phyloP scores from a whole-genome alignment of 1,140 invertebrate genomes.

The Trachymyrmex cornetzi region DNA sequence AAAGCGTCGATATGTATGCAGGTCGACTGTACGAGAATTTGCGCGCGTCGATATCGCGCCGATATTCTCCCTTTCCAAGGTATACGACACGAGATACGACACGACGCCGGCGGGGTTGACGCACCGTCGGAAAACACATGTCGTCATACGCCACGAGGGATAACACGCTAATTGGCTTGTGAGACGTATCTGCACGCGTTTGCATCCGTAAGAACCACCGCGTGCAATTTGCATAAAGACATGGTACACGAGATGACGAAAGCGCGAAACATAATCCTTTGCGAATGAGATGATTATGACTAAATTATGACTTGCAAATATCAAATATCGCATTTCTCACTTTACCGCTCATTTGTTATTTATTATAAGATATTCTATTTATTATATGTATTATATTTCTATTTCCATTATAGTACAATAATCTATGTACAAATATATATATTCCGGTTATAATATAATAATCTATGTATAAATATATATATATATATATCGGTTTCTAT shows the following conservation, averaged over 20 bases:
- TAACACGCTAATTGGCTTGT: constrained; percentile 40
- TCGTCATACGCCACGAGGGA: constrained; percentile 68
- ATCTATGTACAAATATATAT: background rate
- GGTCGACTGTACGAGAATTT: constrained; percentile 77
- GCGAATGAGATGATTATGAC: background rate
- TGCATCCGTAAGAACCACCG: constrained; percentile 1
- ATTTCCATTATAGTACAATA: background rate
- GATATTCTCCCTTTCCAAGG: constrained; percentile 78
- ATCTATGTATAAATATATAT: background rate
- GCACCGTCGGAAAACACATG: constrained; percentile 81
- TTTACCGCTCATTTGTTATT: background rate
- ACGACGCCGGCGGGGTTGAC: constrained; percentile 70
- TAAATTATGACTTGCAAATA: background rate
- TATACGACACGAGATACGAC: constrained; percentile 57
- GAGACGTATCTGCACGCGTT: background rate
- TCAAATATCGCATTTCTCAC: background rate
- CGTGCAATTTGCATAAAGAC: constrained; percentile 23
- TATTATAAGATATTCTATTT: background rate
- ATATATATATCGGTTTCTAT: background rate
- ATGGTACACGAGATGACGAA: background rate
- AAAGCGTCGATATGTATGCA: constrained; percentile 84
- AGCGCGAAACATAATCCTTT: background rate
- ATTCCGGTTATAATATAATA: background rate
- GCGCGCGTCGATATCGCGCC: constrained; percentile 80
- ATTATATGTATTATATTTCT: background rate